These are phyloP conservation scores for Actinia equina DNA, from an alignment of 64 coral and sea anemone genomes.

Conservation along the genomic window DNA sequence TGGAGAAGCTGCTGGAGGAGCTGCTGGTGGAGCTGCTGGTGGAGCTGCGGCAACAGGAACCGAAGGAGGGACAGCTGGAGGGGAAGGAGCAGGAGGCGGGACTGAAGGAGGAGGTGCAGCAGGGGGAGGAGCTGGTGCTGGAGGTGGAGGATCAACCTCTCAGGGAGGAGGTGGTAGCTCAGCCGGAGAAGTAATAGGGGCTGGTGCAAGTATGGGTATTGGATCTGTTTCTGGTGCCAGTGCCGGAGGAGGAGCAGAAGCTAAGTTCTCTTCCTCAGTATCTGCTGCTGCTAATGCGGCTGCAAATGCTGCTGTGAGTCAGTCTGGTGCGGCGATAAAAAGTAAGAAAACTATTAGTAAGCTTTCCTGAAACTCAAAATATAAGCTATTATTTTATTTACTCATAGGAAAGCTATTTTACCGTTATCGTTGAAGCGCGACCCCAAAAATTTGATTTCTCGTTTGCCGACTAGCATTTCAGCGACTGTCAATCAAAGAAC, in stretches of 20 bases:
- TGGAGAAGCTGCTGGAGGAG: not conserved
- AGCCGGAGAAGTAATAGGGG: not conserved
- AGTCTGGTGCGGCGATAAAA: constrained; percentile 11
- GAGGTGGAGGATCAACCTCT: not conserved
- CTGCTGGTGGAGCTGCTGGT: not conserved
- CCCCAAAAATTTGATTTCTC: no score
- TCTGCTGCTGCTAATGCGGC: constrained; percentile 32
- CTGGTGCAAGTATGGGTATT: constrained; percentile 1
- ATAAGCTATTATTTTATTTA: no score
- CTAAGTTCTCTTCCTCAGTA: not conserved
- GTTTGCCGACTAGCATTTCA: no score
- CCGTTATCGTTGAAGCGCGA: no score
- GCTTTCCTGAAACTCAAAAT: no score
- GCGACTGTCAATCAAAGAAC: no score
- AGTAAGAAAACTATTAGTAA: not conserved
- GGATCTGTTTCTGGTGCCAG: not conserved
- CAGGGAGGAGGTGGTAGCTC: not conserved
- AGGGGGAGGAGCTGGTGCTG: not conserved
- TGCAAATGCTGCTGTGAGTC: constrained; percentile 17
- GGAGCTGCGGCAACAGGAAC: not conserved
- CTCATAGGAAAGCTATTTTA: no score
- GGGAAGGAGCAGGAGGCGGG: not conserved
- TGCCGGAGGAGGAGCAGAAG: constrained; percentile 7
- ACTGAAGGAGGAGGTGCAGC: not conserved
- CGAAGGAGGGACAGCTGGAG: not conserved